Percentiles rank a stretch among this genome's conserved stretches.
These are phyloP conservation scores for Uria lomvia DNA, from an alignment of 2,113 vertebrate genomes.

Conservation along the genomic window DNA sequence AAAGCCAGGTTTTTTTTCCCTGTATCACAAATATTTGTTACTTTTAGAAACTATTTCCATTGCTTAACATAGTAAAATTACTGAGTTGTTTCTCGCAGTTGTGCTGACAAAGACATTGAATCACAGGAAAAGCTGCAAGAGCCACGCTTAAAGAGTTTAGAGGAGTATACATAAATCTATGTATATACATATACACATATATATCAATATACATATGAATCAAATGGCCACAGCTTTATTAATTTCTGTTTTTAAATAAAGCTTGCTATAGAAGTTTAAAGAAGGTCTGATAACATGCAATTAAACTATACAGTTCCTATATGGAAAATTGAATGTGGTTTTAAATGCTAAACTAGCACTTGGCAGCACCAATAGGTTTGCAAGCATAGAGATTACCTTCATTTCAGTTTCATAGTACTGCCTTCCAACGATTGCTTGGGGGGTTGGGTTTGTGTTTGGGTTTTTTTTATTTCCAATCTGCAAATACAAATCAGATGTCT, in stretches of 20 bases:
- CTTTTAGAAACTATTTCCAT: neutral
- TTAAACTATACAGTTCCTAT: neutral
- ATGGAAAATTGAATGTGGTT: neutral
- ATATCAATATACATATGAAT: neutral
- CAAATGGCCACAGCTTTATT: neutral
- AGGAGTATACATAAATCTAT: neutral
- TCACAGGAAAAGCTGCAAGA: neutral
- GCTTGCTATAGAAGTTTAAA: neutral
- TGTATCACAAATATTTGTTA: neutral
- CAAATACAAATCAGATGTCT: neutral
- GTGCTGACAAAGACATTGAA: neutral
- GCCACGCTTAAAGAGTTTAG: neutral
- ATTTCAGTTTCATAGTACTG: rapidly evolving
- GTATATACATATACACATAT: too few relatives aligned
- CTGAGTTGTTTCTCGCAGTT: neutral
- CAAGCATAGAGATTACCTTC: neutral
- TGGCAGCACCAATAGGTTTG: neutral
- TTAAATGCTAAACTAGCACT: neutral
- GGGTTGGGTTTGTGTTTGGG: neutral
- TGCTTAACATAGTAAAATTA: neutral
- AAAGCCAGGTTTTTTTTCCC: rapidly evolving
- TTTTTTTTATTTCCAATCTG: neutral
- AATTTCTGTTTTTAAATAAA: neutral
- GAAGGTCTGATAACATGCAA: neutral
- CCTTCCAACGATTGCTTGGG: neutral